Evolutionary conservation across 2,113 vertebrate genomes (phyloP), one percentile per base, ranked within the genome.

Genomic region (Panurus biarmicus): DNA sequence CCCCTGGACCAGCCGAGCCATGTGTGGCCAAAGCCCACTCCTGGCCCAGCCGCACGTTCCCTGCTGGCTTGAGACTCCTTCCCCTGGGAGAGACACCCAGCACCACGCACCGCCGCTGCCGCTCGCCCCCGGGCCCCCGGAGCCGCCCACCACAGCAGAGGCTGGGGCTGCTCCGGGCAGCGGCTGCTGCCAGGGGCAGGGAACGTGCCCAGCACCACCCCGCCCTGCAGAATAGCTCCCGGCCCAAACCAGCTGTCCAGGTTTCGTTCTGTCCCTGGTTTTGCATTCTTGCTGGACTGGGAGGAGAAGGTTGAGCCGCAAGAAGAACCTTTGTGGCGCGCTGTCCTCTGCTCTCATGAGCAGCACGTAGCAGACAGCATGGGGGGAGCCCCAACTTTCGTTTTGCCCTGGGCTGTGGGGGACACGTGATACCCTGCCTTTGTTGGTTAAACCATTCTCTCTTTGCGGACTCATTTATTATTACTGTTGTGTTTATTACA

Each of bases 141-240:
- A 25, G 31, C 11, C 4, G 4, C 25, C 20, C 36, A 7, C 0
- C 48, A 3, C 17, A 16, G 47, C 26, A 12, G 45, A 7, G 60
- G 13, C 2, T 1, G 21, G 17, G 26, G 33, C 22, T 21, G 40
- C 47, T 26, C 38, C 4, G 14, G 50, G 2, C 26, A 14, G 33
- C 0, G 31, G 24, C 1, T 3, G 12, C 42, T 4, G 62, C 51
- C 2, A 1, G 1, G 15, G 54, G 15, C 36, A 28, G 7, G 23
- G 19, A 48, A 6, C 4, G 8, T 3, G 36, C 24, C 20, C 79
- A 20, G 54, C 6, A 0, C 31, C 15, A 1, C 35, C 14, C 15
- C 4, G 3, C 29, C 35, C 12, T 1, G 13, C 26, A 18, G 7
- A 31, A 6, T 1, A 12, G 18, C 1, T 47, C n/a, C 58, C 10